Conservation (phyloP, 2,113 vertebrate species). For the Burhinus bistriatus region DNA sequence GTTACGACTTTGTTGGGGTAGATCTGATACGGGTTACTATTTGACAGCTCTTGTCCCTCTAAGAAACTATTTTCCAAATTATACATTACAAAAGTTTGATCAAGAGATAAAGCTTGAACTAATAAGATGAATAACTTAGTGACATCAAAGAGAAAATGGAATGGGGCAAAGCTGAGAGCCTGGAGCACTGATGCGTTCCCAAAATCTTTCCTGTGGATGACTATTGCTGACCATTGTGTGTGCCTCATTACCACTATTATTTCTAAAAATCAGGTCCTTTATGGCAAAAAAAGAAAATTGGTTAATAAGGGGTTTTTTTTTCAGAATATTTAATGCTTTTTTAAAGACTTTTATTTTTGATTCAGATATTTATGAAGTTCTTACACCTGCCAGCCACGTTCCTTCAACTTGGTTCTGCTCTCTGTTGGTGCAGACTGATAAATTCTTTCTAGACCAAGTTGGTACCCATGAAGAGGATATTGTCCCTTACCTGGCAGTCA, state of each 20-base stretch:
- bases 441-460: not conserved
- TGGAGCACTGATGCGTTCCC: not conserved
- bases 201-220: not conserved
- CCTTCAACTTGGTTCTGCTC: not conserved
- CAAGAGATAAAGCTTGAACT: conserved; percentile 18
- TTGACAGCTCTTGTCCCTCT: conserved; percentile 41
- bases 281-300: not conserved
- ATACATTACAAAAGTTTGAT: not conserved
- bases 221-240: not conserved
- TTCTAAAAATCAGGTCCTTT: not conserved
- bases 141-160: conserved; percentile 20
- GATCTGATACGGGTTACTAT: not conserved
- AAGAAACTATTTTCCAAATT: conserved; percentile 47
- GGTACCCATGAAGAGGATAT: not conserved
- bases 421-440: not conserved
- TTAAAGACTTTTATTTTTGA: not conserved
- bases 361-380: not conserved
- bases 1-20: not conserved
- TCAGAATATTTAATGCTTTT: not conserved
- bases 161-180: not conserved
- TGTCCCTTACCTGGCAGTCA: not conserved
- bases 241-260: not conserved
- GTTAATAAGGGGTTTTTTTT: not conserved
- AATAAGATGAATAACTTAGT: conserved; percentile 7
- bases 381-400: not conserved